Base-by-base conservation (phyloP, 2,888 invertebrate species). In the Chloroclysta siterata region DNA sequence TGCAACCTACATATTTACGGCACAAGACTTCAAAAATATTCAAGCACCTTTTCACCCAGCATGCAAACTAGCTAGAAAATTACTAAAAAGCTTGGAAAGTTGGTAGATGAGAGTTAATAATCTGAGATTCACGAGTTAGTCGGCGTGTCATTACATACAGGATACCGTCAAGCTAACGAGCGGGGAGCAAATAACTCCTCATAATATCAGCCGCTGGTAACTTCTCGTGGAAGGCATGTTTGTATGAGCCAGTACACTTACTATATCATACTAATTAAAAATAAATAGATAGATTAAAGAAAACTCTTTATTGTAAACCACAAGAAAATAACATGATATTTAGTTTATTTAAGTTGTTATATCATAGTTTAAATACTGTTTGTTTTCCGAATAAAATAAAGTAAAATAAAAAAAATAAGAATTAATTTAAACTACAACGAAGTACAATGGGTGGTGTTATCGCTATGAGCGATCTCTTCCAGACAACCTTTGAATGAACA, bases 161-260 rank as follows among this genome's bases (percentile, higher is more conserved):
- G 81, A 85, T 83, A 84, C 84, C 77, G 80, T 81, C 77, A 77
- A 71, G 76, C 82, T 89, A 89, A 89, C 84, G 86, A 89, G 88
- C 80, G 76, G 74, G 73, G 74, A 82, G 83, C 85, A 86, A 88
- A 88, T 87, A 89, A 84, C 87, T 85, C 81, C 78, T 84, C 83
- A 83, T 85, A 76, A 72, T 65, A 65, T 61, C 60, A 61, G 22
- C 36, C 73, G 71, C 65, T 69, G 64, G 69, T 72, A 69, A 62
- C 71, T 66, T 59, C 63, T 68, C 52, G 65, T 63, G 60, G 48
- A 63, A 22, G 58, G 44, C 14, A 17, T 58, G 57, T 57, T 60
- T 57, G 17, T 17, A 55, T 55, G 22, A 55, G 51, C 59, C 7
- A 64, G 59, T 55, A 44, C 42, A 22, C 42, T 51, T 39, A 39